A percentile compares a stretch with the other conserved stretches of the same genome.
Evolutionary conservation across 92 coral and sea anemone genomes (phyloP).

Genomic region (Palythoa heliodiscus): DNA sequence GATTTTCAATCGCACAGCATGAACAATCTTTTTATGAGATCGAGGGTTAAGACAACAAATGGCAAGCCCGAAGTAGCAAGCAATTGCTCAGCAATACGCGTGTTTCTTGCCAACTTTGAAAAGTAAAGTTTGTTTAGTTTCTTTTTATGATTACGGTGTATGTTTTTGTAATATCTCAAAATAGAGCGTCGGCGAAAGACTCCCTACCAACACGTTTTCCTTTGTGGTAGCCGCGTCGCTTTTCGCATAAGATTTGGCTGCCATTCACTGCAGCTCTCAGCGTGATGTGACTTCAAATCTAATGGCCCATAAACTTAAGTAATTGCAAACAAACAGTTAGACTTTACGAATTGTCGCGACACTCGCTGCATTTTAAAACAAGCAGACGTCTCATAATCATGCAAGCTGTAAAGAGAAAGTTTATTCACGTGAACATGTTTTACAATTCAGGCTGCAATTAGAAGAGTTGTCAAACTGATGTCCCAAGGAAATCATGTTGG

Average conservation of each 20-base stretch:
- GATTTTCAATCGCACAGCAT: slow-evolving; percentile 13
- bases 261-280: slow-evolving; percentile 22
- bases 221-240: slow-evolving; percentile 37
- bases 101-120: neutral
- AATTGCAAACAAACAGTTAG: slow-evolving; percentile 25
- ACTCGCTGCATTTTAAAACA: neutral
- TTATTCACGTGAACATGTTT: slow-evolving; percentile 3
- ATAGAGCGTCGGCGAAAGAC: slow-evolving; percentile 21
- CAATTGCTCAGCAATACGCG: neutral
- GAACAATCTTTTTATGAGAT: slow-evolving; percentile 1
- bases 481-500: slow-evolving; percentile 4
- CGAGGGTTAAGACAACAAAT: neutral
- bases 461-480: neutral
- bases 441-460: neutral
- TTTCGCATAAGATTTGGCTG: slow-evolving; percentile 18
- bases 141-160: neutral
- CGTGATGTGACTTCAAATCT: slow-evolving; percentile 6
- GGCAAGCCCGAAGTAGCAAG: neutral
- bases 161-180: slow-evolving; percentile 14
- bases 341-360: neutral
- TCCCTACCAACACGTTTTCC: slow-evolving; percentile 10
- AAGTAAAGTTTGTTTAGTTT: neutral
- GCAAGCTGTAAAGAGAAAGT: neutral
- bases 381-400: neutral
- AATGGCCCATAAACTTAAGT: slow-evolving; percentile 14